phyloP scores from a whole-genome alignment of 2,113 vertebrate species.

The Mobula hypostoma region DNA sequence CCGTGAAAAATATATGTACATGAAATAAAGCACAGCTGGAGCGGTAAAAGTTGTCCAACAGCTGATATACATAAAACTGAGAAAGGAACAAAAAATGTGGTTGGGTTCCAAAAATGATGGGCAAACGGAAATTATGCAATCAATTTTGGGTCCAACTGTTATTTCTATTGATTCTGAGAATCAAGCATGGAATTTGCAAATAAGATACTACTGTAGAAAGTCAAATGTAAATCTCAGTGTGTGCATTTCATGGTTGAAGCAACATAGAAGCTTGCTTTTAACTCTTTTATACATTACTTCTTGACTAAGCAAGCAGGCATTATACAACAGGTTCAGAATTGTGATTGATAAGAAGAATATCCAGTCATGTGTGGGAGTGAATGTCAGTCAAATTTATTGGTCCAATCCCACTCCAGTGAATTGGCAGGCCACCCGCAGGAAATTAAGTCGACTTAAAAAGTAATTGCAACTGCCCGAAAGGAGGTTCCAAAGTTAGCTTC shows the following conservation, averaged over 20 bases:
- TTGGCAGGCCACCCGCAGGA: constrained; percentile 28
- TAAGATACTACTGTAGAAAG: not conserved
- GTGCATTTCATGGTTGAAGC: not conserved
- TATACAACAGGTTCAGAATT: not conserved
- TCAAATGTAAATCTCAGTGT: not conserved
- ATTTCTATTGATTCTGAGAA: not conserved
- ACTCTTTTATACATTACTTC: not conserved
- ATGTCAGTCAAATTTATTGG: constrained; percentile 26
- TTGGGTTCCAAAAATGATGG: not conserved
- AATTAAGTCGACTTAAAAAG: constrained; percentile 10
- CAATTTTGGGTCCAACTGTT: not conserved
- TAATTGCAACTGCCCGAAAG: constrained; percentile 27
- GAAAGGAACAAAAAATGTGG: not conserved
- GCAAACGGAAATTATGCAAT: not conserved
- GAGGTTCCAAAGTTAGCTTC: constrained; percentile 9
- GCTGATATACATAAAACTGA: not conserved
- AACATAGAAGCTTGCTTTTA: not conserved
- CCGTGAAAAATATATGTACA: not conserved
- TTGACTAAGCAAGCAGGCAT: not conserved
- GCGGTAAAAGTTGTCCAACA: not conserved
- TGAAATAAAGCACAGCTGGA: not conserved
- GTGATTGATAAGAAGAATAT: not conserved
- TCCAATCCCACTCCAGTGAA: constrained; percentile 22
- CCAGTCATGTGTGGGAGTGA: constrained; percentile 23
- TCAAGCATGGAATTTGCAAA: not conserved